Base-by-base conservation (phyloP, 2,888 invertebrate species). In the Acanthococcus lagerstroemiae region DNA sequence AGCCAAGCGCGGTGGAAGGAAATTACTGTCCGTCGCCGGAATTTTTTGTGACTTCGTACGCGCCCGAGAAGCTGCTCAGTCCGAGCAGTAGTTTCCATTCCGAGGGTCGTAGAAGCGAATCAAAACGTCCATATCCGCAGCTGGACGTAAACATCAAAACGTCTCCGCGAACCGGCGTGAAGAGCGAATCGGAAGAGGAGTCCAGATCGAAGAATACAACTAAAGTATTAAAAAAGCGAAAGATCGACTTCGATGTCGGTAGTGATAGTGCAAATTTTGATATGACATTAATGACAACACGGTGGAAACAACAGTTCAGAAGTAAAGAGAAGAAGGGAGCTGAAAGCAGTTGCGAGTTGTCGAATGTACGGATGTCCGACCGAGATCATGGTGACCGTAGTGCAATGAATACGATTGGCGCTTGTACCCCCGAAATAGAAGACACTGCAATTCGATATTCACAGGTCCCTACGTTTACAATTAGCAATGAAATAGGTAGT, bases 81-180 rank as follows among this genome's bases (percentile, higher is more conserved):
- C 37, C 37, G 12, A 37, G 12, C 2, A 15, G 12, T 15, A 37
- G 37, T 15, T 37, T n/a, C 1, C 37, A 1, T 15, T 15, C n/a
- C n/a, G 37, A 37, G 3, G 37, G 12, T 9, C 37, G 37, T 37
- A 37, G 21, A 26, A 37, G 17, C 5, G 61, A 61, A 21, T 52
- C 22, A 15, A 61, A 37, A 37, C 19, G 25, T 37, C 9, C 25
- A 24, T 61, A 52, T 54, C 61, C 61, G 15, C 61, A 52, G 37
- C 19, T 61, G 54, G 17, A 50, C 2, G 30, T 61, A 15, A 61
- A 24, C 37, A 22, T 61, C 1, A 50, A 30, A 15, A 61, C 50
- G 24, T 61, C 61, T 24, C 61, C 61, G 15, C 27, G 30, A 37
- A 44, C 17, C 55, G 26, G 21, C 12, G 25, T 22, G 2, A 22